Base-by-base conservation (phyloP, 2,888 invertebrate species). In the Neoaliturus tenellus region DNA sequence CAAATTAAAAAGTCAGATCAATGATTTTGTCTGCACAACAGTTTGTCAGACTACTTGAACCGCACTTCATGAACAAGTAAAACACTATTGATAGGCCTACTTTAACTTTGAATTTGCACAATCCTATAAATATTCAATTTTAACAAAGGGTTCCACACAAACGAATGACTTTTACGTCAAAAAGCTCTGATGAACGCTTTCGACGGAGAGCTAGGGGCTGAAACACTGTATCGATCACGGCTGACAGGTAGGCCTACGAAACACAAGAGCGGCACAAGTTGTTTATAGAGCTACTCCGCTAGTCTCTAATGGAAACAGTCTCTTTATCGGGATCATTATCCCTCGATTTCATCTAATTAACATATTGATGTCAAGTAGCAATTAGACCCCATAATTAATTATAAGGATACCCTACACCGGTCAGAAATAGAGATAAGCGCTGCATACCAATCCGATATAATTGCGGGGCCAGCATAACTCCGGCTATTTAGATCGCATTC, bases 281-380 rank as follows among this genome's bases (percentile, higher is more conserved):
- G 39, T 71, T 71, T 71, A 39, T 71, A 39, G 71, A 17, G n/a
- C 67, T 35, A 67, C 71, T 71, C 71, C 39, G 2, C 71, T 71
- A 39, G 71, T 71, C 39, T 67, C 35, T 71, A 71, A 71, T 71
- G 39, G 71, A 23, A 35, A 62, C 62, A 62, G 62, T 62, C 62
- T 62, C 62, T 55, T 23, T 62, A 62, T 62, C 71, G 23, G 71
- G 39, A 71, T 71, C 71, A 71, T 71, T 71, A 71, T 17, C 75
- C 48, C 35, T 14, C 48, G 75, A 75, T 75, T 75, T 75, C 44
- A 75, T 75, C 75, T 71, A 75, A 75, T 75, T 75, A 75, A 75
- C 75, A 75, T 75, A 75, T 75, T 75, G 48, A 75, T 75, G 44
- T 75, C 75, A 48, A 75, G 75, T 41, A 73, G 35, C 73, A 75